Evolutionary conservation across 37 sponge, comb jelly and placozoan genomes (phyloP), one percentile per base, ranked within the genome.

Genomic region (Tethya wilhelma): DNA sequence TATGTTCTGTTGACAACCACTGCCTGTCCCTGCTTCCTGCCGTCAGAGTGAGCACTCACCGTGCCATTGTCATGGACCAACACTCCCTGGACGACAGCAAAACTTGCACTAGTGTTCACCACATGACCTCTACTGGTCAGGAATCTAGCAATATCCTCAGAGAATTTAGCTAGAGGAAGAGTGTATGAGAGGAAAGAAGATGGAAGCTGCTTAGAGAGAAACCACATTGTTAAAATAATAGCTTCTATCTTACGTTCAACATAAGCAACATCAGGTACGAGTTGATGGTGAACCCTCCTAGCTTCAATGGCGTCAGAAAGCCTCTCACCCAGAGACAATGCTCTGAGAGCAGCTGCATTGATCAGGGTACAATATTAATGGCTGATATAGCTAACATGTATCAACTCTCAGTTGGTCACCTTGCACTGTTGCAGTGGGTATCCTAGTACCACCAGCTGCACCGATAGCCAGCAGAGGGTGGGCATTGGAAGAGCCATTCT

Each of bases 231-330:
- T 29, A 65, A 4, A 8, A 30, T 31, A 19, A 56, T 7, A 56
- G 49, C 34, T 2, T 7, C 17, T 3, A 9, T 55, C 74, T 56
- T 19, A 85, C 88, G 36, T 87, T 94, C 94, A 34, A 56, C 11
- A 0, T 60, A 25, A 2, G 91, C 40, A 6, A 38, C 37, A 74
- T 94, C 59, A 12, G 94, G 94, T 26, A 75, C 2, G 25, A 94
- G 84, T 70, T 94, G 94, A 44, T 94, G 88, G 69, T 94, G 94
- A 1, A 90, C 3, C 26, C 94, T 45, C 56, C 33, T 70, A 11
- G 73, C 53, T 28, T 91, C 84, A 44, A 86, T 77, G 32, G 94
- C 79, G 23, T 73, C 75, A 23, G 17, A 25, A 0, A 94, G 20
- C 17, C 70, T 32, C 77, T 85, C 32, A 9, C 42, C 53, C 25